Evolutionary conservation across 2,797 vertebrate genomes (phyloP).

Genomic region (Paguma larvata): DNA sequence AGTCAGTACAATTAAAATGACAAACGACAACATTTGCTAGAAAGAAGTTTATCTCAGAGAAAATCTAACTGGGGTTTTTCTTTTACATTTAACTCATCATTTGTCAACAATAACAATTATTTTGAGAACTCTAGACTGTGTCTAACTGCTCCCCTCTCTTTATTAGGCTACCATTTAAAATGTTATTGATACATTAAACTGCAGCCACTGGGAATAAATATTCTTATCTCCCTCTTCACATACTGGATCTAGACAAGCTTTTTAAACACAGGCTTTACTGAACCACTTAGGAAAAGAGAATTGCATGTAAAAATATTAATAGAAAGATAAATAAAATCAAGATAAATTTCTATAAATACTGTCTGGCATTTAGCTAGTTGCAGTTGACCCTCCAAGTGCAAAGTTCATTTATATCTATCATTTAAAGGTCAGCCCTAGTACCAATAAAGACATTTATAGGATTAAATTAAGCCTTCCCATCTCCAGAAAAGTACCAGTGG

Average conservation of each 20-base stretch:
- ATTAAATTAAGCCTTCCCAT: constrained; percentile 48
- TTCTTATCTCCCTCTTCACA: background rate
- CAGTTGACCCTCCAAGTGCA: constrained; percentile 16
- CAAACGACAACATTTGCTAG: constrained; percentile 48
- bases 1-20: constrained; percentile 38
- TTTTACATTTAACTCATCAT: constrained; percentile 13
- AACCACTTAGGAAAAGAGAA: constrained; percentile 36
- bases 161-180: constrained; percentile 29
- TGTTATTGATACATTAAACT: background rate
- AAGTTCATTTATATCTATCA: constrained; percentile 21
- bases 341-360: constrained; percentile 15
- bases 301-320: background rate
- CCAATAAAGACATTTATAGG: constrained; percentile 11
- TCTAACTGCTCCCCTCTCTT: background rate
- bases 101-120: constrained; percentile 25
- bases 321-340: background rate
- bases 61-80: constrained; percentile 3
- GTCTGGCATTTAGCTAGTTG: background rate
- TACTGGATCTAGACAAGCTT: background rate
- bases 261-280: background rate
- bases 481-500: background rate
- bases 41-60: constrained; percentile 31
- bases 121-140: constrained; percentile 29
- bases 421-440: constrained; percentile 4
- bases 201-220: background rate